Evolutionary conservation across 2,797 vertebrate species (phyloP), one percentile per base, ranked within the genome.

Genomic region (Urophycis tenuis): DNA sequence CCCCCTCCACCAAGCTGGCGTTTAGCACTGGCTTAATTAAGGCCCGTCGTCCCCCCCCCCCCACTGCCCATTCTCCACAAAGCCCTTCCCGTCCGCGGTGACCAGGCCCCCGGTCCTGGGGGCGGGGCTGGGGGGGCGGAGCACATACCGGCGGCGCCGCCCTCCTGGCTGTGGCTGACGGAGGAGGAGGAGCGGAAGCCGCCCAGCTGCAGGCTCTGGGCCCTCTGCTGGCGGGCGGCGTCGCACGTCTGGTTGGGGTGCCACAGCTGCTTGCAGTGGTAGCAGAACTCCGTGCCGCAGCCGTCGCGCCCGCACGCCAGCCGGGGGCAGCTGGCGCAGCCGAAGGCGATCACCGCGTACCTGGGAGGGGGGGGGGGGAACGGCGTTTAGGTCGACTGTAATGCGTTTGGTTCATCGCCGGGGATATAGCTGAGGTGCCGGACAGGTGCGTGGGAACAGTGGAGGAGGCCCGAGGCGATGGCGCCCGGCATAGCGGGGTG

Each of bases 181-280:
- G 97, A 98, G 0, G 97, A 98, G 0, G 97, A 98, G 0, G 96
- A 97, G 76, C 96, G 94, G 82, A 99, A 94, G 17, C 94, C 95
- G 82, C 96, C 93, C 71, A 99, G 91, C 36, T 95, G 93, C 45
- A 99, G 93, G 67, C 95, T 99, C 77, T 98, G 96, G 30, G 97
- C 96, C 86, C 98, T 93, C 90, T 99, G 96, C 82, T 97, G 96
- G 5, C 97, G 95, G 4, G 98, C 98, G 12, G 98, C 96, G 72
- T 99, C 97, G 0, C 98, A 99, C 31, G 98, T 99, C 92, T 99
- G 98, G 91, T 99, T 98, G 74, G 98, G 97, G 79, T 99, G 98
- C 98, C 98, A 99, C 78, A 99, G 95, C 88, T 98, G 97, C 90
- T 99, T 99, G 81, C 98, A 99, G 89, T 99, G 98, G 91, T 99